Evolutionary conservation across 2,888 invertebrate genomes (phyloP).

Genomic region (Stenotaenia linearis): DNA sequence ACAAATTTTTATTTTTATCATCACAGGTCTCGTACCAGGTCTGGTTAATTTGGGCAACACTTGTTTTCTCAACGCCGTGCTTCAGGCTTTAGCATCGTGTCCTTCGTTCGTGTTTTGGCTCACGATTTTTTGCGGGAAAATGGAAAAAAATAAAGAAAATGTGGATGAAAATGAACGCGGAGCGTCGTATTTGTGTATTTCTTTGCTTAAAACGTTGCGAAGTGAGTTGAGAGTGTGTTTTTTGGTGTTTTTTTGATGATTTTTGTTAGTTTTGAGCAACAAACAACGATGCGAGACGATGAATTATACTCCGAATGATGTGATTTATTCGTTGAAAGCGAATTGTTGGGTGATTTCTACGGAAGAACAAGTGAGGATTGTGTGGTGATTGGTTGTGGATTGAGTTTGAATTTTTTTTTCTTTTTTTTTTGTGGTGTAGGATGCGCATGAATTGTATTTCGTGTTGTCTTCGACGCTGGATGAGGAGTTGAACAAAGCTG

Average conservation of each 20-base stretch:
- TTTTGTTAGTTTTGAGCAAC: background rate
- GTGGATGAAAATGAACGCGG: background rate
- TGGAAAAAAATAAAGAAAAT: background rate
- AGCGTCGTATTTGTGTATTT: background rate
- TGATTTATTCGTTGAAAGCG: constrained; percentile 66
- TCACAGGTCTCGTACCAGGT: constrained; percentile 53
- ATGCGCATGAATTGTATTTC: constrained; percentile 88
- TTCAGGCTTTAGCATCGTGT: constrained; percentile 85
- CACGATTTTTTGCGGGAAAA: constrained; percentile 40
- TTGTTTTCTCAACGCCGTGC: constrained; percentile 84
- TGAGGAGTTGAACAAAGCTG: constrained; percentile 57
- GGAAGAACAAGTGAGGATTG: constrained; percentile 57
- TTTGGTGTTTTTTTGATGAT: background rate
- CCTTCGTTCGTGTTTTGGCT: constrained; percentile 79
- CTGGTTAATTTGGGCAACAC: constrained; percentile 86
- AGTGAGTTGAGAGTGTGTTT: background rate
- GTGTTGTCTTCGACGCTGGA: constrained; percentile 83
- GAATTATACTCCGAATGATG: constrained; percentile 57
- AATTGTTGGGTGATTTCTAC: constrained; percentile 81
- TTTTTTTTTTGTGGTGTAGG: constrained; percentile 55
- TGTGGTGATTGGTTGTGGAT: background rate
- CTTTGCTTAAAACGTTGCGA: background rate
- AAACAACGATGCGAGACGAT: background rate
- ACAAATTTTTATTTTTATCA: background rate
- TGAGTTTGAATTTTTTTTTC: background rate